A percentile compares a stretch with the other conserved stretches of the same genome.
Evolutionary conservation across 2,113 vertebrate species (phyloP).

Genomic region (Pelecanus crispus): DNA sequence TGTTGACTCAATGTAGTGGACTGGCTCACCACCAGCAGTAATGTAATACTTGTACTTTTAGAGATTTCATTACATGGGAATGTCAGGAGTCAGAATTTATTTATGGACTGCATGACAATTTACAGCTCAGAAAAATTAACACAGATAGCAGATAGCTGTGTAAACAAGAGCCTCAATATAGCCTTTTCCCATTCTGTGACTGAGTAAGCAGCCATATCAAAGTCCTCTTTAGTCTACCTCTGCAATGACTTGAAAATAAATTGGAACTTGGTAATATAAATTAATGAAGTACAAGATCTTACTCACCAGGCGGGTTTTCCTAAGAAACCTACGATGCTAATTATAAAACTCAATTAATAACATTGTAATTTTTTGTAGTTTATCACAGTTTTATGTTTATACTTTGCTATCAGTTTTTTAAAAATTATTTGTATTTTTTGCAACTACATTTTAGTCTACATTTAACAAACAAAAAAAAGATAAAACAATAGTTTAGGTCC

Average conservation of each 20-base stretch:
- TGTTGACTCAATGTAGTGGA: background rate
- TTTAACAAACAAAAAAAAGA: background rate
- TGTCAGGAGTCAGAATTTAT: background rate
- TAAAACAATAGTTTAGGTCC: background rate
- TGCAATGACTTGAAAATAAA: background rate
- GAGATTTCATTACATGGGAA: background rate
- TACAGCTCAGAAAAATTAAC: background rate
- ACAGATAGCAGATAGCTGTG: background rate
- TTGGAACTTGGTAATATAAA: background rate
- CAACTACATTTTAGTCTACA: background rate
- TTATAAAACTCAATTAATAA: background rate
- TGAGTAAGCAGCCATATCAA: background rate
- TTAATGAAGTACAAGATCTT: background rate
- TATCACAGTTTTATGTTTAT: background rate
- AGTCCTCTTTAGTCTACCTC: background rate
- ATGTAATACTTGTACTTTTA: background rate
- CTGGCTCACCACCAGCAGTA: background rate
- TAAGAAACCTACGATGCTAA: background rate
- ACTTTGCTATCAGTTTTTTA: background rate
- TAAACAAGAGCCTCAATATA: background rate
- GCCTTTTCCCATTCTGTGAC: background rate
- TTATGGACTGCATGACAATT: background rate
- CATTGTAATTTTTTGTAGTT: background rate
- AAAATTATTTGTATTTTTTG: background rate
- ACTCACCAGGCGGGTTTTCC: background rate